Evolutionary conservation across 2,113 vertebrate genomes (phyloP), one percentile per base, ranked within the genome.

Genomic region (Pitta sordida): DNA sequence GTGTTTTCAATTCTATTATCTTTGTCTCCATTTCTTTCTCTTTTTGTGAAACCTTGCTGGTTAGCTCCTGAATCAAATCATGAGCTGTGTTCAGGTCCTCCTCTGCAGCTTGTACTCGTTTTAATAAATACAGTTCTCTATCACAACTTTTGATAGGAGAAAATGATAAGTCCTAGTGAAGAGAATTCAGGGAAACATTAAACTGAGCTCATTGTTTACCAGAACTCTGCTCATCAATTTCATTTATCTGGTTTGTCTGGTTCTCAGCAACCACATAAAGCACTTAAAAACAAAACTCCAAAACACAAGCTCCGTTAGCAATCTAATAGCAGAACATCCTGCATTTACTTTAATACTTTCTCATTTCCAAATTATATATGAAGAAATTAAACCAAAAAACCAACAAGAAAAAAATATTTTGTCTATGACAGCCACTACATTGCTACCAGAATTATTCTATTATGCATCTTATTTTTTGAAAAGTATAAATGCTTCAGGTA

Each of bases 1-100:
- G 94, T 63, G 84, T 90, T 96, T 98, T 98, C 73, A 98, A 30
- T 76, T 98, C 97, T 58, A 94, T 75, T 29, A 97, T 74, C 55
- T 96, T 97, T 63, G 86, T 75, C 74, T 97, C 93, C 23, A 97
- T 92, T 48, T 98, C 98, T 46, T 93, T 97, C 62, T 98, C 98
- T 77, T 96, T 98, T 63, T 97, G 96, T 67, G 96, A 97, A 90
- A 98, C 97, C 12, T 97, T 97, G 14, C 91, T 89, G 92, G 95
- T 97, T 46, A 99, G 96, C 73, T 97, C 96, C 24, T 97, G 93
- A 93, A 98, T 93, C 68, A 98, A 52, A 41, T 92, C 96, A 49
- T 68, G 91, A 58, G 97, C 98, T 36, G 63, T 21, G 37, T 53
- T 97, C 96, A 97, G 96, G 15, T 97, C 97, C 22, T 97, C 96